Conservation (phyloP, 2,113 vertebrate species). For the Crotalus horridus region DNA sequence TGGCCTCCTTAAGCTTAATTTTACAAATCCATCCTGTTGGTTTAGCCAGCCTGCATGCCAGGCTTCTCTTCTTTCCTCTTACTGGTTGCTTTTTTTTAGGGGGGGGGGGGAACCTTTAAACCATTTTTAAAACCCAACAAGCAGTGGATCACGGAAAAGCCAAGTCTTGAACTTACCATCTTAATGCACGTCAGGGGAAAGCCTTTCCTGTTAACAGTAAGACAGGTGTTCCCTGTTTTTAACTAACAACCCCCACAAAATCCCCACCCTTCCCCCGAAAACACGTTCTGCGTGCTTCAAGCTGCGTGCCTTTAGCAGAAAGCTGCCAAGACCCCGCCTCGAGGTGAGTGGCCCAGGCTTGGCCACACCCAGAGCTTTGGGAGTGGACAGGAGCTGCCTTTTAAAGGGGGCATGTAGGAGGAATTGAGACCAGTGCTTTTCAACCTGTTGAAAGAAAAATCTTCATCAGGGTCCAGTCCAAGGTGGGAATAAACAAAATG, state of each 20-base stretch:
- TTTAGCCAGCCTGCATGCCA: not conserved
- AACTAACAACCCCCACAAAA: not conserved
- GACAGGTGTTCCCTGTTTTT: not conserved
- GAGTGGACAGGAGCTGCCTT: not conserved
- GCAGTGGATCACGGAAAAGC: not conserved
- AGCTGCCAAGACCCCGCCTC: not conserved
- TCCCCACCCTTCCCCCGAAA: not conserved
- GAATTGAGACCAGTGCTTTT: too few relatives aligned
- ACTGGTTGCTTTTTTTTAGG: not conserved
- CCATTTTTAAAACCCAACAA: too few relatives aligned
- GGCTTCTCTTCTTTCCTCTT: not conserved
- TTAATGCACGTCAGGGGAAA: not conserved
- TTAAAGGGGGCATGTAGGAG: too few relatives aligned
- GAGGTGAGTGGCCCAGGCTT: not conserved
- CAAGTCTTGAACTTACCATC: slow-evolving; percentile 27
- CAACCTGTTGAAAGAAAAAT: too few relatives aligned
- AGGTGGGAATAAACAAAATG: too few relatives aligned
- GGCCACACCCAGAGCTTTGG: not conserved
- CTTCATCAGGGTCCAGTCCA: too few relatives aligned
- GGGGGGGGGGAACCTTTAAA: not conserved
- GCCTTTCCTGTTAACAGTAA: not conserved
- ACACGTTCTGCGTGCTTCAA: not conserved
- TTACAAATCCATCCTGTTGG: not conserved
- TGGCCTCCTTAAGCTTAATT: not conserved
- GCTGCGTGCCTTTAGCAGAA: not conserved